Base-by-base conservation (phyloP, 2,797 vertebrate species). In the Taeniopygia guttata region DNA sequence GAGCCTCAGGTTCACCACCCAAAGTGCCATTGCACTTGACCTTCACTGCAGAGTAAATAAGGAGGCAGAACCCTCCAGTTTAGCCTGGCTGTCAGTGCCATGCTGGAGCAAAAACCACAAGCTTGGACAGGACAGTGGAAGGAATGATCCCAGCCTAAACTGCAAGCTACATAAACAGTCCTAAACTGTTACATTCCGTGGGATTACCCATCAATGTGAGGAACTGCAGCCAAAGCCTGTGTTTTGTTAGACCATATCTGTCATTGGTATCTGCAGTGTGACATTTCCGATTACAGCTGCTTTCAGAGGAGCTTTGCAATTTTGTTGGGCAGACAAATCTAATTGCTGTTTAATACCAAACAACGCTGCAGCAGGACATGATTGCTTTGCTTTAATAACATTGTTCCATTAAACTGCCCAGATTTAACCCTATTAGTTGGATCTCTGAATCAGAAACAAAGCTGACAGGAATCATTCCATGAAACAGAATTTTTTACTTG, bases 341-440 rank as follows among this genome's bases (percentile, higher is more conserved):
- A 88, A 95, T 67, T 93, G 85, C 74, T 88, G n/a, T 77, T 91
- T 85, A 95, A 96, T 77, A 66, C 43, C 63, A 88, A 94, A 78
- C 87, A 91, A 77, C 2, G 1, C 48, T 82, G 80, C 91, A 90
- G 74, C 59, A 82, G 74, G 77, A 84, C 16, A 32, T n/a, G 80
- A 90, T 73, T 82, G 77, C 80, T 94, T 90, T 95, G 86, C 88
- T 82, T 84, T 89, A 93, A 62, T 56, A 87, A 88, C 60, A 67
- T 45, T 84, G 75, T 83, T 93, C 60, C 52, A 70, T 86, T 84
- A 45, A 86, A 87, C 34, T n/a, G 26, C 77, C 86, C 58, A 30
- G 43, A 70, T 60, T 52, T 11, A 3, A 56, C 36, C 77, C 80
- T 63, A 5, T 73, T 69, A 73, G 70, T 13, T 58, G 48, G 66